Conservation (phyloP, 2,113 vertebrate species). For the Cololabis saira region DNA sequence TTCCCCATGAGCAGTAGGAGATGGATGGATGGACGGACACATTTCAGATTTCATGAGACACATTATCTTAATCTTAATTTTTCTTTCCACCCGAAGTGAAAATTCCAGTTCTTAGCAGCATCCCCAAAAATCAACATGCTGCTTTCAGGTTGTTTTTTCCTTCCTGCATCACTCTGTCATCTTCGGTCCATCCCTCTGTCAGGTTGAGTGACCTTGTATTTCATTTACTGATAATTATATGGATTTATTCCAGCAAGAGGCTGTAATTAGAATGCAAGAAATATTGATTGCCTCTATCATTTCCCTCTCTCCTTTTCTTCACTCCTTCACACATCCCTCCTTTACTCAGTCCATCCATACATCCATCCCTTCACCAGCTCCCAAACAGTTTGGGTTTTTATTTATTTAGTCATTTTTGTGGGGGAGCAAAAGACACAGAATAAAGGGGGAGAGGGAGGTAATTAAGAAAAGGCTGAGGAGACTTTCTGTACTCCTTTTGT, state of each 20-base stretch:
- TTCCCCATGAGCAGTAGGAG: no score
- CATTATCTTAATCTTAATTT: no score
- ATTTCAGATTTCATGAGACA: no score
- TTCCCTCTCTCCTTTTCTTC: slow-evolving; percentile 60
- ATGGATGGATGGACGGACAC: no score
- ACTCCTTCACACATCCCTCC: slow-evolving; percentile 22
- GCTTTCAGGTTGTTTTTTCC: slow-evolving; percentile 21
- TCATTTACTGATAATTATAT: slow-evolving; percentile 99
- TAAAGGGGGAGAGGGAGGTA: background rate
- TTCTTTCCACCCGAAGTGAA: no score
- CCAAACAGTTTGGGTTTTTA: slow-evolving; percentile 10
- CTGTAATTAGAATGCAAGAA: slow-evolving; percentile 99
- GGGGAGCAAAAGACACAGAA: background rate
- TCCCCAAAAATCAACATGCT: slow-evolving; percentile 8
- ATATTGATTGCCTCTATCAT: slow-evolving; percentile 99
- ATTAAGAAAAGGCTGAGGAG: background rate
- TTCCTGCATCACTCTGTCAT: slow-evolving; percentile 37
- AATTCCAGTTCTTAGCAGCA: slow-evolving; percentile 5
- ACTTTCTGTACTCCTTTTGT: background rate
- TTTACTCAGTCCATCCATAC: background rate
- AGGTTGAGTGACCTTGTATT: slow-evolving; percentile 97
- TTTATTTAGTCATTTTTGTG: background rate
- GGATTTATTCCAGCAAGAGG: slow-evolving; percentile 99
- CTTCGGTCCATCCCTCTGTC: slow-evolving; percentile 49
- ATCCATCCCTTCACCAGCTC: slow-evolving; percentile 4